phyloP scores from a whole-genome alignment of 1,140 invertebrate species.

The Dreissena rostriformis region DNA sequence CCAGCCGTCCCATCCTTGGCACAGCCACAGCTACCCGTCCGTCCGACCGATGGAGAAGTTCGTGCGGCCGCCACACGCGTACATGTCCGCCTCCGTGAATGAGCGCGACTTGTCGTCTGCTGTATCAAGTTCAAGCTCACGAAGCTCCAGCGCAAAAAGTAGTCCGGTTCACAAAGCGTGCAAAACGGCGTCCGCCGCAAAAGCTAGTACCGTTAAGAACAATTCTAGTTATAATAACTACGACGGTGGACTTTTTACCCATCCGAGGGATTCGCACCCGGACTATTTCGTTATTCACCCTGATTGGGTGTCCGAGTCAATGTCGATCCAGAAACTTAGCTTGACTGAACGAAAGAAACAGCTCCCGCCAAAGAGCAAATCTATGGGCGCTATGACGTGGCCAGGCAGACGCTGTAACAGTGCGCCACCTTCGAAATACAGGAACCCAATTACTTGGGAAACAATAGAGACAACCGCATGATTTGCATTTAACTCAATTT shows the following conservation, averaged over 20 bases:
- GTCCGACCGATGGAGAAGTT: conserved; percentile 46
- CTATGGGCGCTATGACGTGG: conserved; percentile 71
- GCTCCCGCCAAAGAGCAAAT: conserved; percentile 52
- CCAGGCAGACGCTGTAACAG: conserved; percentile 69
- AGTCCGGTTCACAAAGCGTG: conserved; percentile 45
- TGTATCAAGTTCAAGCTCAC: conserved; percentile 44
- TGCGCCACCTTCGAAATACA: conserved; percentile 67
- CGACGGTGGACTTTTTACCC: conserved; percentile 65
- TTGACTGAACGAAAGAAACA: conserved; percentile 52
- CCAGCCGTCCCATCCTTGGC: conserved; percentile 58
- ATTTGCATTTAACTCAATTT: background rate
- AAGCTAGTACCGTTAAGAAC: conserved; percentile 43
- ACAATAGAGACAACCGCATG: conserved; percentile 26
- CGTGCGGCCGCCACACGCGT: conserved; percentile 56
- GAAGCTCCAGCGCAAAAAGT: conserved; percentile 54
- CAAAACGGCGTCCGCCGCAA: conserved; percentile 39
- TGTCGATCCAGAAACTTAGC: conserved; percentile 69
- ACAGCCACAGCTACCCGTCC: conserved; percentile 63
- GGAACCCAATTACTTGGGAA: conserved; percentile 72
- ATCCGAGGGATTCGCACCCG: conserved; percentile 56
- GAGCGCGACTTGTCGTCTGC: conserved; percentile 46
- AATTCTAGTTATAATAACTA: conserved; percentile 53
- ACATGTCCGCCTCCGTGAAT: conserved; percentile 48
- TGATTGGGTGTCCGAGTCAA: conserved; percentile 75
- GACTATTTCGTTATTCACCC: conserved; percentile 75